A percentile compares a stretch with the other conserved stretches of the same genome.
Evolutionary conservation across 2,797 vertebrate species (phyloP).

Genomic region (Austrolebias charrua): DNA sequence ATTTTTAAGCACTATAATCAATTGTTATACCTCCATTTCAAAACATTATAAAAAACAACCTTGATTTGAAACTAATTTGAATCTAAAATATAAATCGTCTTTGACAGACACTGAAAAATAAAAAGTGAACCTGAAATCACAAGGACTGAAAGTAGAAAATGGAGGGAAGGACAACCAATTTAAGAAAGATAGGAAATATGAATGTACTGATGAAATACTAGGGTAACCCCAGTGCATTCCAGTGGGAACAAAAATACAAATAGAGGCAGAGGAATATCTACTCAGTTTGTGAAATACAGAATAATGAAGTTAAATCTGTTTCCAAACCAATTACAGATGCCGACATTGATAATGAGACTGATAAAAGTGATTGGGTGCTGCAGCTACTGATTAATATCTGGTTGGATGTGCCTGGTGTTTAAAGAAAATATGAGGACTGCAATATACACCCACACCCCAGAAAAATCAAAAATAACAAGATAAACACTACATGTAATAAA

Average conservation of each 20-base stretch:
- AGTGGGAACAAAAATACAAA: constrained; percentile 25
- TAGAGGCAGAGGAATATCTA: constrained; percentile 20
- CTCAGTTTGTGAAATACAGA: constrained; percentile 29
- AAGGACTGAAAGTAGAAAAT: constrained; percentile 29
- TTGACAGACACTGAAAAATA: constrained; percentile 35
- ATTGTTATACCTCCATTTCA: constrained; percentile 43
- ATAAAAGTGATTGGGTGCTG: constrained; percentile 11
- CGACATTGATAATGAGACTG: constrained; percentile 42
- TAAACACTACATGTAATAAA: too few relatives aligned
- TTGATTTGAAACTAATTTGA: constrained; percentile 49
- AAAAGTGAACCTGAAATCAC: constrained; percentile 23
- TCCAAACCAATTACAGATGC: constrained; percentile 52
- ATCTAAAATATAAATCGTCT: constrained; percentile 44
- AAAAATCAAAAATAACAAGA: too few relatives aligned
- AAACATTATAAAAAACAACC: constrained; percentile 10
- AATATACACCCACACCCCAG: background rate
- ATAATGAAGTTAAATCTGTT: constrained; percentile 46
- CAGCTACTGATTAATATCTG: constrained; percentile 10
- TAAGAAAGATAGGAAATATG: constrained; percentile 32
- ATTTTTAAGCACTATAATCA: constrained; percentile 25
- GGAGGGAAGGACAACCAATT: constrained; percentile 58
- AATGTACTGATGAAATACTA: constrained; percentile 60
- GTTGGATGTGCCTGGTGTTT: constrained; percentile 2
- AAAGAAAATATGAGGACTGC: background rate
- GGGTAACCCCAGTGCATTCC: constrained; percentile 29